Conservation (phyloP, 53 echinoderm and acorn worm species). For the Apostichopus leukothele region DNA sequence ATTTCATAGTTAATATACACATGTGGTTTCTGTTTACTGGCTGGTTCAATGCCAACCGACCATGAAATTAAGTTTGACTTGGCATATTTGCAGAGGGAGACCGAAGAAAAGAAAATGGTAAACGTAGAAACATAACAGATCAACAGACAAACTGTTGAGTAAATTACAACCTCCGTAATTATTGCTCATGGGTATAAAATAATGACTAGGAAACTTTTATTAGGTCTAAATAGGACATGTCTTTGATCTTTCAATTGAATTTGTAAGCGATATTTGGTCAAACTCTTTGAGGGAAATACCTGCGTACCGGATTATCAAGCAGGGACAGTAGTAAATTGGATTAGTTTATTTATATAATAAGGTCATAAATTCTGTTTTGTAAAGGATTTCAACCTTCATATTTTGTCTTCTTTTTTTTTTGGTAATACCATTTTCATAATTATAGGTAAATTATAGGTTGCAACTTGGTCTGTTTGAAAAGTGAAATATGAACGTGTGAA, state of each 20-base stretch:
- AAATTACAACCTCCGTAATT: slow-evolving; percentile 4
- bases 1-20: neutral
- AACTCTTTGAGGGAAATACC: neutral
- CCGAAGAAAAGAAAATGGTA: neutral
- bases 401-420: neutral
- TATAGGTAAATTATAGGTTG: too few relatives aligned
- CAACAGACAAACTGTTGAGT: slow-evolving; percentile 1
- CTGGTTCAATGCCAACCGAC: slow-evolving; percentile 31
- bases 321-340: too few relatives aligned
- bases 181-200: slow-evolving; percentile 9
- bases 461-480: too few relatives aligned
- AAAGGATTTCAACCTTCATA: neutral
- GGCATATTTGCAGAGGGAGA: neutral
- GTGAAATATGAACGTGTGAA: too few relatives aligned
- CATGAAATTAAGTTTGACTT: slow-evolving; percentile 29
- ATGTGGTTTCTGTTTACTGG: slow-evolving; percentile 35
- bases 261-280: neutral
- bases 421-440: too few relatives aligned
- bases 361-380: neutral
- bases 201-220: neutral
- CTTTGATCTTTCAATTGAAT: neutral
- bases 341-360: too few relatives aligned
- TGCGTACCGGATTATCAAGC: neutral
- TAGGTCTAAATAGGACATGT: neutral
- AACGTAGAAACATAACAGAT: neutral